These are phyloP conservation scores for Brachypterus glaber DNA, from an alignment of 2,888 invertebrate species.

Conservation along the genomic window DNA sequence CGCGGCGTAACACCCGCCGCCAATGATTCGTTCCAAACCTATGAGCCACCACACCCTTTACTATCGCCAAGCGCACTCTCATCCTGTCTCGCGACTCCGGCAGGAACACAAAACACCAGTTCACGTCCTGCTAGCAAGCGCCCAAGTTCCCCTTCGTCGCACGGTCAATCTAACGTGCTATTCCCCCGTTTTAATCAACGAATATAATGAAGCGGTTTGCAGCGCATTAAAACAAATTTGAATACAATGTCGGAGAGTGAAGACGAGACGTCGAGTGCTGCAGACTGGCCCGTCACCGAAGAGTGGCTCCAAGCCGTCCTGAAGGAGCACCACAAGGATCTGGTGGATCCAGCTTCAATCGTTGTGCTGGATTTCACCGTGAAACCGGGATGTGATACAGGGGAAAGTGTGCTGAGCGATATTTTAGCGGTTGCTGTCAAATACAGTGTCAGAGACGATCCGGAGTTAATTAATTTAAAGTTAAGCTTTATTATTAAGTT, in stretches of 20 bases:
- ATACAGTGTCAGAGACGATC: slow-evolving; percentile 42
- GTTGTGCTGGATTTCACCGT: slow-evolving; percentile 45
- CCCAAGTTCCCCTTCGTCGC: no score
- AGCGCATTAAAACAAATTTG: no score
- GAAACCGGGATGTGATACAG: slow-evolving; percentile 51
- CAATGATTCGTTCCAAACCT: no score
- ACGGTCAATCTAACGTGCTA: not conserved
- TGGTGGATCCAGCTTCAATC: slow-evolving; percentile 31
- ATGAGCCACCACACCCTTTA: no score
- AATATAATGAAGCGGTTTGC: no score
- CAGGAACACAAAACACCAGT: no score
- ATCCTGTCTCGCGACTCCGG: no score
- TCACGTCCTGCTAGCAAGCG: no score
- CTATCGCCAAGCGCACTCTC: no score
- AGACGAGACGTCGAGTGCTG: slow-evolving; percentile 39
- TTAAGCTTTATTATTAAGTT: slow-evolving; percentile 61
- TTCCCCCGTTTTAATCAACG: not conserved
- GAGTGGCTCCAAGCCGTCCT: slow-evolving; percentile 49
- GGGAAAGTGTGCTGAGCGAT: slow-evolving; percentile 66
- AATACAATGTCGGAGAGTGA: slow-evolving; percentile 51
- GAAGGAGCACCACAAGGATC: slow-evolving; percentile 41
- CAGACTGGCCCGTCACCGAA: slow-evolving; percentile 47
- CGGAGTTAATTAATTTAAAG: slow-evolving; percentile 26
- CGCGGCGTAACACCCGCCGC: no score
- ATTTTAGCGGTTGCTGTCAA: slow-evolving; percentile 66